Percentiles rank a stretch among this genome's conserved stretches.
These are phyloP conservation scores for Homalodisca vitripennis DNA, from an alignment of 1,140 invertebrate species.

Conservation along the genomic window DNA sequence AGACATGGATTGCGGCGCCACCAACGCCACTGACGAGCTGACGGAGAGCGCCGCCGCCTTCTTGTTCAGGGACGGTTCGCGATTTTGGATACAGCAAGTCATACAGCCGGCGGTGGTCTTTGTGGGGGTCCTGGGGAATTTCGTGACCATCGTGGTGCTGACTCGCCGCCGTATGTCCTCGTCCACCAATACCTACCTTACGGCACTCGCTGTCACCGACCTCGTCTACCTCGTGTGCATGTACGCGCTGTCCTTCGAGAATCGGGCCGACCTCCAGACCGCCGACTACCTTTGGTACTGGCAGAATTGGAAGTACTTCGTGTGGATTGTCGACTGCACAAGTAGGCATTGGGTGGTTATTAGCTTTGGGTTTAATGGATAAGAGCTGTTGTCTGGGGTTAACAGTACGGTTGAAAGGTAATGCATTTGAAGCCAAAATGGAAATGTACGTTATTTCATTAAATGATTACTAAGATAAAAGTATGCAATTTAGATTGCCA, in stretches of 20 bases:
- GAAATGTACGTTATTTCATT: too few relatives aligned
- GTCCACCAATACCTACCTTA: conserved; percentile 76
- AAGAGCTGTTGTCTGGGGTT: too few relatives aligned
- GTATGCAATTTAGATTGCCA: too few relatives aligned
- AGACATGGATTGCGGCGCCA: conserved; percentile 1
- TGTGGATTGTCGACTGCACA: conserved; percentile 62
- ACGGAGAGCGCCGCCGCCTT: not conserved
- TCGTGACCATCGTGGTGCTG: conserved; percentile 70
- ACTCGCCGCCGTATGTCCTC: conserved; percentile 71
- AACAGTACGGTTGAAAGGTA: too few relatives aligned
- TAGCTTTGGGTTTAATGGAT: too few relatives aligned
- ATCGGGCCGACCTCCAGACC: conserved; percentile 56
- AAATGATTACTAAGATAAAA: too few relatives aligned
- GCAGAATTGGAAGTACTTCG: conserved; percentile 56
- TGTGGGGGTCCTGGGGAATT: conserved; percentile 69
- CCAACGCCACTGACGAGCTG: not conserved
- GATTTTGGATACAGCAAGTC: conserved; percentile 64
- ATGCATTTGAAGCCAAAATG: too few relatives aligned
- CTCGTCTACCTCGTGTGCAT: conserved; percentile 66
- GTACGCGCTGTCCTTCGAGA: conserved; percentile 62
- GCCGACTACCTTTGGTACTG: conserved; percentile 49
- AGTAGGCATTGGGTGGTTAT: conserved; percentile 53
- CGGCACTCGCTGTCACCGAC: conserved; percentile 69
- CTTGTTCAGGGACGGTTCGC: conserved; percentile 48
- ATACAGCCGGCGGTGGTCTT: conserved; percentile 66